A percentile compares a stretch with the other conserved stretches of the same genome.
Evolutionary conservation across 2,888 invertebrate genomes (phyloP).

Genomic region (Trichogramma evanescens): DNA sequence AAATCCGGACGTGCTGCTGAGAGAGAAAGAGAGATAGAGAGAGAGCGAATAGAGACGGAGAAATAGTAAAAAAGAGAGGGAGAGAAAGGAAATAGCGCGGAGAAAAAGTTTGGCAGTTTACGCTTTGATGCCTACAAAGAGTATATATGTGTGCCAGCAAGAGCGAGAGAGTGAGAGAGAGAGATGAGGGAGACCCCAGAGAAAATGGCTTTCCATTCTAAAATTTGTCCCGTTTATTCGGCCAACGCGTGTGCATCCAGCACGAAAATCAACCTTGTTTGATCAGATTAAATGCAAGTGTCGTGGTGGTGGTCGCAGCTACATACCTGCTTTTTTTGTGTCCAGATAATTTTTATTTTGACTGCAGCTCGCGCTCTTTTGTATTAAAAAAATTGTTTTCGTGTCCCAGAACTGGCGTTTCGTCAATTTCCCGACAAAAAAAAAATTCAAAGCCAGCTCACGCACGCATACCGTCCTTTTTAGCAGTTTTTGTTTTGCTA

Average conservation of each 20-base stretch:
- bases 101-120: slow-evolving; percentile 10
- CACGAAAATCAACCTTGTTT: neutral
- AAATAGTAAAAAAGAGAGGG: neutral
- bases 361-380: no score
- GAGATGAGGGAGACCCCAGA: no score
- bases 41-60: neutral
- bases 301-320: neutral
- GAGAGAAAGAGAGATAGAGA: neutral
- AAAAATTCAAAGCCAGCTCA: no score
- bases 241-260: neutral
- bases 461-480: no score
- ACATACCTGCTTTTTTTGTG: no score
- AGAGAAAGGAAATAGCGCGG: neutral
- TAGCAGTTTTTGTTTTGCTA: no score
- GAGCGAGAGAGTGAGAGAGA: neutral
- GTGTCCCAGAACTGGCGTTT: no score
- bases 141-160: no score
- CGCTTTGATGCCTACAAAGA: neutral
- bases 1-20: slow-evolving; percentile 5
- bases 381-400: no score
- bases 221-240: slow-evolving; percentile 1
- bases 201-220: slow-evolving; percentile 3
- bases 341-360: no score
- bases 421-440: no score
- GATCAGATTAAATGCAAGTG: slow-evolving; percentile 1